phyloP scores from a whole-genome alignment of 2,797 vertebrate species.

The Tapirus indicus region DNA sequence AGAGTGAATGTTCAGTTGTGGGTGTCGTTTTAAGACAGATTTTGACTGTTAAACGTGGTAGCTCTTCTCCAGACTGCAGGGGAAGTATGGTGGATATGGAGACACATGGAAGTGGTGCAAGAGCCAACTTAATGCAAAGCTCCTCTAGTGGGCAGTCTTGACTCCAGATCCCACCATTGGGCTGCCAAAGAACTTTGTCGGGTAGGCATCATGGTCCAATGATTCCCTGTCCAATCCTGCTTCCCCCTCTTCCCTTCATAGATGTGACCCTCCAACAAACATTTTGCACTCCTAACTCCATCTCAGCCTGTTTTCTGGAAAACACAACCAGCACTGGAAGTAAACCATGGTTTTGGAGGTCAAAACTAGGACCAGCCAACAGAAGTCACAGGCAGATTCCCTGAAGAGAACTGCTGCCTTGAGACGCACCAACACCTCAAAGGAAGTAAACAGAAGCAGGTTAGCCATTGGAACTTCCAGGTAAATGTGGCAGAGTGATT shows the following conservation, averaged over 20 bases:
- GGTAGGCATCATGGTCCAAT: not conserved
- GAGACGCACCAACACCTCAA: not conserved
- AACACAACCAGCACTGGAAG: not conserved
- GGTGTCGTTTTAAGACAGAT: not conserved
- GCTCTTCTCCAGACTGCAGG: not conserved
- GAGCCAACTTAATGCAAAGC: no score
- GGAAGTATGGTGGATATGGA: not conserved
- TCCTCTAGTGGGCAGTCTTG: not conserved
- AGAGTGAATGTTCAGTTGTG: not conserved
- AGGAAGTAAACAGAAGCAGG: not conserved
- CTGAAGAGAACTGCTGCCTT: not conserved
- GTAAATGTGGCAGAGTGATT: not conserved
- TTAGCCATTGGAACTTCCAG: not conserved
- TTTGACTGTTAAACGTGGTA: not conserved
- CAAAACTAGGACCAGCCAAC: not conserved
- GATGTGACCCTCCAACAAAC: not conserved
- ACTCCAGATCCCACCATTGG: fast-evolving
- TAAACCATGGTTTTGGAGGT: not conserved
- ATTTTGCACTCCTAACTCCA: not conserved
- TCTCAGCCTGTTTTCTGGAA: not conserved
- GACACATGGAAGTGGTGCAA: not conserved
- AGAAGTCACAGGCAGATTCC: not conserved
- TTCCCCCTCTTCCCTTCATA: not conserved
- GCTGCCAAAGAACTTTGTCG: not conserved
- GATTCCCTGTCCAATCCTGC: not conserved